phyloP scores from a whole-genome alignment of 2,113 vertebrate species.

The Daubentonia madagascariensis region DNA sequence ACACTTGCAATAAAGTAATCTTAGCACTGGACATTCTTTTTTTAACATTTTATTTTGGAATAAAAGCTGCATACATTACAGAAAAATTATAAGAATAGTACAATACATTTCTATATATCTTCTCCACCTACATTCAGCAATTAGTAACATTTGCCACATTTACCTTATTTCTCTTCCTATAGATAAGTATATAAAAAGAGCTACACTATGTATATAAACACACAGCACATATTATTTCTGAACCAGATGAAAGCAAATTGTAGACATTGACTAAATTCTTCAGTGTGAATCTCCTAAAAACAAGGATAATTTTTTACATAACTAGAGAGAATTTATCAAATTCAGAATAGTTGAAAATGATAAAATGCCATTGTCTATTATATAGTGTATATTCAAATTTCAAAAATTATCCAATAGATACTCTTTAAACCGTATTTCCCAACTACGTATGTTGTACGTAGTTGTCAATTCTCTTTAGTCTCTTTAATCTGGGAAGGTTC shows the following conservation, averaged over 20 bases:
- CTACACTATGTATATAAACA: not conserved
- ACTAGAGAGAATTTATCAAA: not conserved
- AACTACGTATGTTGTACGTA: not conserved
- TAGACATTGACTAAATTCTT: constrained; percentile 8
- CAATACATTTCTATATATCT: not conserved
- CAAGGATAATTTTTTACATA: not conserved
- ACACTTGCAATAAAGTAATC: not conserved
- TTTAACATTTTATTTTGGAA: constrained; percentile 27
- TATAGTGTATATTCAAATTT: not conserved
- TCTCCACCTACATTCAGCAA: not conserved
- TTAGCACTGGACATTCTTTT: not conserved
- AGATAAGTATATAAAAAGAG: not conserved
- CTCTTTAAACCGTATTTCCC: not conserved
- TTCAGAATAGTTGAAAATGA: not conserved
- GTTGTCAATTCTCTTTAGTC: not conserved
- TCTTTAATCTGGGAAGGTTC: not conserved
- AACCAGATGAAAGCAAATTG: not conserved
- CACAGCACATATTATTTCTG: not conserved
- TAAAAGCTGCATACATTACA: not conserved
- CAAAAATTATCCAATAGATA: not conserved
- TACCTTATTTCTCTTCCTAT: not conserved
- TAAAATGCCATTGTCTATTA: constrained; percentile 5
- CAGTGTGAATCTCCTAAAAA: not conserved
- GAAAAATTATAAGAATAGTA: not conserved
- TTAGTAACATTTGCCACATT: constrained; percentile 18